Conservation (phyloP, 2,797 vertebrate genomes). For the Botia kubotai region DNA sequence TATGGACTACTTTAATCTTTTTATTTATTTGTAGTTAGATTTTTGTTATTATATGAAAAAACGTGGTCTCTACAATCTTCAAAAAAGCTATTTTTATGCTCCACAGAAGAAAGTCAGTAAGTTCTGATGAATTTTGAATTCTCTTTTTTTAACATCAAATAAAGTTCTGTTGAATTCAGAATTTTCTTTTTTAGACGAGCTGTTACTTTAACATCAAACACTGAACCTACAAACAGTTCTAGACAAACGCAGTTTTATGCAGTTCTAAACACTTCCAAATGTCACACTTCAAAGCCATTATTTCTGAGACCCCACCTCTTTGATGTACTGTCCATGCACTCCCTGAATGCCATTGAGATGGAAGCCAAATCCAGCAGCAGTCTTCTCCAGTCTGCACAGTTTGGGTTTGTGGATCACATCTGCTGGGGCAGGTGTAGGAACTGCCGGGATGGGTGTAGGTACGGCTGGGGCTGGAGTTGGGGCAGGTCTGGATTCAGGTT, state of each 20-base stretch:
- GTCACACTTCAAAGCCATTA: constrained; percentile 8
- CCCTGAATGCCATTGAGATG: constrained; percentile 86
- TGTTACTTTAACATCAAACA: neutral
- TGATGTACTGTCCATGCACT: constrained; percentile 81
- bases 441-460: neutral
- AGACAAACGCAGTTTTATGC: neutral
- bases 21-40: neutral
- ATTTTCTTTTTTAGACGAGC: neutral
- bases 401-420: constrained; percentile 78
- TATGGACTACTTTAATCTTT: too few relatives aligned
- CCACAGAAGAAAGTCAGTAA: neutral
- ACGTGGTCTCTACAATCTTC: too few relatives aligned
- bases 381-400: constrained; percentile 85
- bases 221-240: neutral
- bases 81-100: too few relatives aligned
- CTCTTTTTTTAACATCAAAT: too few relatives aligned
- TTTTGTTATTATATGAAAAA: neutral
- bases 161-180: too few relatives aligned
- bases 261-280: neutral
- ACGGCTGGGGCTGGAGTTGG: constrained; percentile 5
- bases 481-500: constrained; percentile 52
- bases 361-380: constrained; percentile 85
- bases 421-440: constrained; percentile 18
- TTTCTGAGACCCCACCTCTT: constrained; percentile 76
- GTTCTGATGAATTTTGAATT: too few relatives aligned